Evolutionary conservation across 92 coral and sea anemone species (phyloP).

Genomic region (Epizoanthus fatuus): DNA sequence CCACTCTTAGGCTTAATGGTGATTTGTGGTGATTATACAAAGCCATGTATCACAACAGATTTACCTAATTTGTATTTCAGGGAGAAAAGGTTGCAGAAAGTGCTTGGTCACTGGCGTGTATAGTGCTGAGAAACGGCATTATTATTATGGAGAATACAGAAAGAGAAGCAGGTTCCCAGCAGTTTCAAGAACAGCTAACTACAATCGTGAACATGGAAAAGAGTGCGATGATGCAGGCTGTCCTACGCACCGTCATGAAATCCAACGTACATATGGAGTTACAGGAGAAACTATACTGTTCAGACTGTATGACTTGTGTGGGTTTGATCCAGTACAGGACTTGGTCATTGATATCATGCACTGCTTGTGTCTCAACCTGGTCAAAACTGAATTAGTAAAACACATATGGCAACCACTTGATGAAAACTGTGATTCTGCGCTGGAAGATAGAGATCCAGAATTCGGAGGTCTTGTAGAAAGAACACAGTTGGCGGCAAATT

Average conservation of each 20-base stretch:
- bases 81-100: constrained; percentile 32
- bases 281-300: constrained; percentile 1
- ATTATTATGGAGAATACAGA: constrained; percentile 23
- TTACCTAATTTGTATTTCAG: not conserved
- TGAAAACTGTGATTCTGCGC: not conserved
- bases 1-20: no score
- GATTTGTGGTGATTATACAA: no score
- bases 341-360: constrained; percentile 9
- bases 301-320: not conserved
- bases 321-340: constrained; percentile 10
- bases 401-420: constrained; percentile 50
- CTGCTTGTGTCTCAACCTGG: not conserved
- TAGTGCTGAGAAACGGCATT: constrained; percentile 24
- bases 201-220: no score
- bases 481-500: not conserved
- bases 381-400: constrained; percentile 25
- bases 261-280: not conserved
- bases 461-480: constrained; percentile 25
- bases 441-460: constrained; percentile 32
- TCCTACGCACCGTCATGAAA: not conserved
- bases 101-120: constrained; percentile 20
- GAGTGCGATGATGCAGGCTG: no score
- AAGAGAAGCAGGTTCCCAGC: not conserved
- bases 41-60: no score
- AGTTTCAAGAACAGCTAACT: no score